Base-by-base conservation (phyloP, 1,140 invertebrate genomes). In the Drosophila tristis region DNA sequence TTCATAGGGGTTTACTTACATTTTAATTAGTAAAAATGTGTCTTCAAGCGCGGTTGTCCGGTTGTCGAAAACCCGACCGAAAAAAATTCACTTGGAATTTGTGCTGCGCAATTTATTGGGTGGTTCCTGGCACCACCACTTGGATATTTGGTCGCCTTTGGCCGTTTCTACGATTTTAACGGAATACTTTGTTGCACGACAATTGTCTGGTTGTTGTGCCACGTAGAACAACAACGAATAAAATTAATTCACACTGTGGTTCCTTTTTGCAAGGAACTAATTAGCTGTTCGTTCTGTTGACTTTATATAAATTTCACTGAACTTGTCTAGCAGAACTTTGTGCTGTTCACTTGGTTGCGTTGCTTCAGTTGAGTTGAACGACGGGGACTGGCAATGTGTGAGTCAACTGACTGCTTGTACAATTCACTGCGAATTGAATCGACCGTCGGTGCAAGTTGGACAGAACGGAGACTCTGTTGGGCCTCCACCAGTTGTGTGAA, bases 51-150 rank as follows among this genome's bases (percentile, higher is more conserved):
- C 57, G 65, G 62, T 61, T 74, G 84, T 81, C 82, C 72, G 82
- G 82, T 68, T 78, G n/a, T 54, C 16, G 16, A 35, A 85, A 63
- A 86, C 74, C 78, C 63, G 78, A 82, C 78, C 82, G 62, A 61
- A 64, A 61, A 64, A 74, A 63, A 54, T 56, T 50, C 78, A 86
- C 78, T 81, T 71, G 60, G 26, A 20, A 15, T 71, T 63, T 26
- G 57, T 63, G 53, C 66, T 65, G 61, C 82, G 78, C 84, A 87
- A 51, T 89, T 76, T 55, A 50, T 66, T 87, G 63, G 84, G 84
- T 87, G 84, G 84, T 53, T 77, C 67, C 73, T 76, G 45, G 61
- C 66, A 89, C 84, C 84, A 87, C 84, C 84, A 64, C 84, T 72
- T 50, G 53, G 23, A 43, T 70, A 62, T 71, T 42, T 61, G 20